These are phyloP conservation scores for Drosophila obscura DNA, from an alignment of 1,140 invertebrate species.

Conservation along the genomic window DNA sequence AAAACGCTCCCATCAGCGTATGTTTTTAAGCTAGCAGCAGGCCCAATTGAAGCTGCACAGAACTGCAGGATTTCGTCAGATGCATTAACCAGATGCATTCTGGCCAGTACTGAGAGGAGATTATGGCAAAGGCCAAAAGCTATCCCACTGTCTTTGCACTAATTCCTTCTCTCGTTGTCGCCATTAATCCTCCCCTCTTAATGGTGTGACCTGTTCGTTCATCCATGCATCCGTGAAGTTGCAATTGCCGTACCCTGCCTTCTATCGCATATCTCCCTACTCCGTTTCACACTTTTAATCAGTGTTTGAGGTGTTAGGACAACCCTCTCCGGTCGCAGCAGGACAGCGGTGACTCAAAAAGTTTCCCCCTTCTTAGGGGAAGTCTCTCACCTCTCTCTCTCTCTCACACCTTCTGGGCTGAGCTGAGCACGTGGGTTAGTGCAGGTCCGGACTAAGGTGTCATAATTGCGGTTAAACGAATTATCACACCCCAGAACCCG, in stretches of 20 bases:
- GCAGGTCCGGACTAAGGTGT: constrained; percentile 59
- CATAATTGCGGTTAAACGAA: constrained; percentile 83
- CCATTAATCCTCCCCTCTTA: no score
- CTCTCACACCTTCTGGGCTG: constrained; percentile 12
- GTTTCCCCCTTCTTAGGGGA: constrained; percentile 36
- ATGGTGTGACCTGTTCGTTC: no score
- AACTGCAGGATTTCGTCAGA: no score
- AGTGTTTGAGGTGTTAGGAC: constrained; percentile 43
- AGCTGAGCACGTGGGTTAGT: constrained; percentile 54
- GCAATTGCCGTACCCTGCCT: constrained; percentile 7
- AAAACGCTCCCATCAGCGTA: no score
- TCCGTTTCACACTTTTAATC: constrained; percentile 51
- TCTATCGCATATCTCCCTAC: constrained; percentile 7
- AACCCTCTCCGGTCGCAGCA: constrained; percentile 56
- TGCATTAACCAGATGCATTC: no score
- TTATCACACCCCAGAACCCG: constrained; percentile 69
- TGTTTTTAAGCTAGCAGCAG: no score
- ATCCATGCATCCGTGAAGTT: constrained; percentile 13
- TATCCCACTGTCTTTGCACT: no score
- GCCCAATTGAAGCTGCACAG: no score
- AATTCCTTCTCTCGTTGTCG: no score
- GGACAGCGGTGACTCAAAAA: constrained; percentile 42
- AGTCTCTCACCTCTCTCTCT: background rate
- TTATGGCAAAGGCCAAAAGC: no score
- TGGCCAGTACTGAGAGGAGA: no score